A percentile compares a stretch with the other conserved stretches of the same genome.
phyloP scores from a whole-genome alignment of 2,888 invertebrate species.

The Melinopterus prodromus region DNA sequence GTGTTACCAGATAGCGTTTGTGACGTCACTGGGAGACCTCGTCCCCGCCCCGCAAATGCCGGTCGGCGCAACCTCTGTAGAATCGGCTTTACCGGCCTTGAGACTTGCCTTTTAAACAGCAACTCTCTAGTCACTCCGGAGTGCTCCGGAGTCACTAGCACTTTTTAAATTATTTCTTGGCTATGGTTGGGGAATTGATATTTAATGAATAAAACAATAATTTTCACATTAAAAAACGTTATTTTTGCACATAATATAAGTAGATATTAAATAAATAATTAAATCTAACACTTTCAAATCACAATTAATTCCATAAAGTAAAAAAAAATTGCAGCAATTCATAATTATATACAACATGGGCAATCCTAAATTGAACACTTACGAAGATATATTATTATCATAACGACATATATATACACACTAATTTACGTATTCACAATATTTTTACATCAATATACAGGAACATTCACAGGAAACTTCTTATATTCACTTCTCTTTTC shows the following conservation, averaged over 20 bases:
- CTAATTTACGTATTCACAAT: not conserved
- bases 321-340: not conserved
- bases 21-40: no score
- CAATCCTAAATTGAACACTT: not conserved
- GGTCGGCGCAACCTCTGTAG: no score
- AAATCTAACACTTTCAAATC: not conserved
- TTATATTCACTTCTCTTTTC: not conserved
- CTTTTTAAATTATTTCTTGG: no score
- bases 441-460: not conserved
- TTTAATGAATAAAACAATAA: not conserved
- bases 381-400: not conserved
- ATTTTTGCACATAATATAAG: not conserved
- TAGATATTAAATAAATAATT: not conserved
- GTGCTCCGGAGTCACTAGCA: no score
- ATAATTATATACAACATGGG: not conserved
- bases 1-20: no score
- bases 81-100: no score
- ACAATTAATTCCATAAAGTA: not conserved
- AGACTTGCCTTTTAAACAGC: no score
- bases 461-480: not conserved
- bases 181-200: no score
- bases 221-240: not conserved
- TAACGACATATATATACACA: not conserved
- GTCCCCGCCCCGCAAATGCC: no score
- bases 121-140: no score